Evolutionary conservation across 1,140 invertebrate species (phyloP), one percentile per base, ranked within the genome.

Genomic region (Kradibia gibbosae): DNA sequence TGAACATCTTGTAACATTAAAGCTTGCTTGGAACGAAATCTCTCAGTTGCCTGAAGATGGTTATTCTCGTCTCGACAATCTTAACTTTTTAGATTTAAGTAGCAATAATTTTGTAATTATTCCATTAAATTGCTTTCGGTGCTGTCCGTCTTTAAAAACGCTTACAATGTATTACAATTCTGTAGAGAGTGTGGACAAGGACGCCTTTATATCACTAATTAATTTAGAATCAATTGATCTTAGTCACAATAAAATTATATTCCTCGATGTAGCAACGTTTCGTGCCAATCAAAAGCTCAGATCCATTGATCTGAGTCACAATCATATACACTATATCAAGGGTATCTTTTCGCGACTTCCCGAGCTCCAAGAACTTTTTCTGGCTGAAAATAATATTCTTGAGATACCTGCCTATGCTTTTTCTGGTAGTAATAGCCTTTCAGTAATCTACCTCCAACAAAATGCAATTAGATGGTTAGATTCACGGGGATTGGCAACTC

Each of bases 371-470:
- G 95, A 96, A 86, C 90, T 98, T 34, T 97, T 97, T 88, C 91
- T 98, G 10, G 95, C 95, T 0, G 96, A 97, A 88, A 98, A 98
- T 88, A 98, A 98, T 89, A 96, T 98, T 71, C 89, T 97, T 10
- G 96, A 97, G 89, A 93, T 98, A 84, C 94, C 95, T 0, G 93
- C 94, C 10, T 94, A 97, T 82, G 95, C 96, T 36, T 98, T 98
- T 88, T 92, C 92, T 3, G 96, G 96, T 79, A 96, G 95, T 1
- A 88, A 92, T 0, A 94, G 94, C 65, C 91, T 98, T 36, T 94
- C 94, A 11, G 95, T 98, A 57, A 94, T 98, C 50, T 96, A 98
- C 89, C 90, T 98, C 70, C 96, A 98, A 88, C 94, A 96, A 81
- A 93, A 98, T 62, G 94, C 92, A 13, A 94, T 94, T 10, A 91